Base-by-base conservation (phyloP, 2,888 invertebrate species). In the Frankliniella intonsa region DNA sequence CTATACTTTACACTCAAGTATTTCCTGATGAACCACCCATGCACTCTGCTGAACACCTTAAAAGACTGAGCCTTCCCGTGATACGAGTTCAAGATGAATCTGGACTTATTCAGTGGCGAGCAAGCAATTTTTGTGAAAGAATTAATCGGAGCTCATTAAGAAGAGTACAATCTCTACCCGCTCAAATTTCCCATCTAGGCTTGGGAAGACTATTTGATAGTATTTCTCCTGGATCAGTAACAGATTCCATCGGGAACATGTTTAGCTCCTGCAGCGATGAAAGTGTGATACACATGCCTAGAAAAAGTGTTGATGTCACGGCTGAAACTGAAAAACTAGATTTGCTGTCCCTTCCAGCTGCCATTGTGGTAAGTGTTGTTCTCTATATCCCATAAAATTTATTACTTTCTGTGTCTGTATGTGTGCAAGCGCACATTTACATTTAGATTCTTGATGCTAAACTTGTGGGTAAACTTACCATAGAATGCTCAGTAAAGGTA, bases 241-340 rank as follows among this genome's bases (percentile, higher is more conserved):
- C 69, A n/a, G 69, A 69, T 22, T 69, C 69, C 11, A 69, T 80
- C 17, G 81, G 82, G 25, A 83, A 83, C 50, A 82, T 83, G 83
- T 83, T 83, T 50, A 83, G 83, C 79, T 83, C 81, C 25, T 83
- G 83, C 80, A 83, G 83, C 80, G 83, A 83, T 81, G 83, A 83
- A 22, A 83, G 83, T 81, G 83, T 83, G 19, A 82, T 83, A 80
- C 83, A 83, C 76, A 49, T 83, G 22, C 69, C 69, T 11, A n/a
- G 69, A 11, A 69, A n/a, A 9, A 69, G 69, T 22, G 22, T 69
- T 22, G 69, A 69, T 69, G 69, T 69, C n/a, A 69, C 69, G 9
- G 19, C 69, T 22, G 69, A 69, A 11, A 1, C 17, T 19, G 69
- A 22, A 3, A n/a, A 69, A 8, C 22, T 22, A 69, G 69, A 69